Percentiles rank a stretch among this genome's conserved stretches.
Conservation (phyloP, 2,797 vertebrate species). For the Loris lydekkerianus region DNA sequence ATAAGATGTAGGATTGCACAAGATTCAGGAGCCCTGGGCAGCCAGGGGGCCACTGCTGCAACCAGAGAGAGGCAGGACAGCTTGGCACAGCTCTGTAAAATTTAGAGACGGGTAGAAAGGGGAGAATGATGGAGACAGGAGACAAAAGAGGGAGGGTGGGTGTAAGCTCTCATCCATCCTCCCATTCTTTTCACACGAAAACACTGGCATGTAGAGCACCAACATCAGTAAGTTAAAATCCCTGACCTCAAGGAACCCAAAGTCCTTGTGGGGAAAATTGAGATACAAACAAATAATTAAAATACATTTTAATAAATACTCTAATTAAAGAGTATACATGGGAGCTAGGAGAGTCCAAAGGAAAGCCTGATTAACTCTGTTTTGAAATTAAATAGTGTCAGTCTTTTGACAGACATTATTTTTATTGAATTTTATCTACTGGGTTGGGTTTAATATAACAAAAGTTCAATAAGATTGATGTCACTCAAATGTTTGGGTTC, state of each 20-base stretch:
- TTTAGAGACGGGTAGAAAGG: not conserved
- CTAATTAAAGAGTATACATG: not conserved
- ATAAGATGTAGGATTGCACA: not conserved
- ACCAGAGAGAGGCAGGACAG: not conserved
- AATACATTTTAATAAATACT: constrained; percentile 75
- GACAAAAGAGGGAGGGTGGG: not conserved
- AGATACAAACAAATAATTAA: constrained; percentile 75
- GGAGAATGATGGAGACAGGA: not conserved
- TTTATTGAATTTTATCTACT: constrained; percentile 75
- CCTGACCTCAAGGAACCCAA: constrained; percentile 61
- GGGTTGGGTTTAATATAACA: constrained; percentile 65
- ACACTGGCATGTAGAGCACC: not conserved
- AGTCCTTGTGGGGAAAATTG: constrained; percentile 59
- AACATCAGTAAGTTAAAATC: constrained; percentile 43
- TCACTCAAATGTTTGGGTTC: constrained; percentile 67
- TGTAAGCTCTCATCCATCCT: not conserved
- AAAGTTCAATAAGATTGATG: constrained; percentile 71
- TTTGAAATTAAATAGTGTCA: constrained; percentile 79
- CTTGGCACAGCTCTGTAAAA: not conserved
- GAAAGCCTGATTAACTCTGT: constrained; percentile 70
- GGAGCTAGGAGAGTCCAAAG: not conserved
- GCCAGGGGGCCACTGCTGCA: not conserved
- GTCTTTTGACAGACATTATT: constrained; percentile 70
- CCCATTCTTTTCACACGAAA: not conserved
- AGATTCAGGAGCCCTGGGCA: not conserved